Evolutionary conservation across 2,113 vertebrate species (phyloP).

Genomic region (Zosterops hypoxanthus): DNA sequence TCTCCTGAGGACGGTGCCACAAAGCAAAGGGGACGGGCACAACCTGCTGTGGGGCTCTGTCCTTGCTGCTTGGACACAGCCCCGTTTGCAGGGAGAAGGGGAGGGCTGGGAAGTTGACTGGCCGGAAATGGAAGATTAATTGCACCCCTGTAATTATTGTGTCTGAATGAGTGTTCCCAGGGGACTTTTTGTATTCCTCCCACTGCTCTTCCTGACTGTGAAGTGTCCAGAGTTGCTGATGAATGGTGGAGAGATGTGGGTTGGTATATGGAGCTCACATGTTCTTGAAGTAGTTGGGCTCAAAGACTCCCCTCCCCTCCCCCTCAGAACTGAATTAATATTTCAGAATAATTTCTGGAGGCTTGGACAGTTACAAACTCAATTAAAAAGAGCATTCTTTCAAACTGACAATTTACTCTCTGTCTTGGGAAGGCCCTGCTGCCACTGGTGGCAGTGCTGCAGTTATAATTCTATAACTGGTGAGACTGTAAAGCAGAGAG

Average conservation of each 20-base stretch:
- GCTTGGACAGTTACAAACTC: background rate
- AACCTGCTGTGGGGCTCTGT: accelerated
- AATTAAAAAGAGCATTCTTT: background rate
- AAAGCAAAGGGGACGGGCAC: background rate
- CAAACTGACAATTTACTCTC: background rate
- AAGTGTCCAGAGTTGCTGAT: background rate
- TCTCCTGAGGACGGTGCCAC: accelerated
- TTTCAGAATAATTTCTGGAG: background rate
- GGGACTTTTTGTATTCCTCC: background rate
- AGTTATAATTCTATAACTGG: accelerated
- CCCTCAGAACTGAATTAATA: background rate
- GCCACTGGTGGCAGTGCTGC: background rate
- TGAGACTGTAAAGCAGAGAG: background rate
- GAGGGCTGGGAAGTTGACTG: background rate
- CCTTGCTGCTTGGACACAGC: background rate
- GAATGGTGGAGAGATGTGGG: background rate
- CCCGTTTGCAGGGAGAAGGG: background rate
- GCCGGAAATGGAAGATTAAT: background rate
- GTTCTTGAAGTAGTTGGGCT: background rate
- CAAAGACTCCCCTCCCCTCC: background rate
- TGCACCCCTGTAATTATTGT: conserved; percentile 13
- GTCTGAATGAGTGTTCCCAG: background rate
- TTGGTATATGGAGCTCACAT: background rate
- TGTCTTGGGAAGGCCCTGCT: background rate
- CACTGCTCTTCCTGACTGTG: background rate